Base-by-base conservation (phyloP, 1,140 invertebrate genomes). In the Tribolium madens region DNA sequence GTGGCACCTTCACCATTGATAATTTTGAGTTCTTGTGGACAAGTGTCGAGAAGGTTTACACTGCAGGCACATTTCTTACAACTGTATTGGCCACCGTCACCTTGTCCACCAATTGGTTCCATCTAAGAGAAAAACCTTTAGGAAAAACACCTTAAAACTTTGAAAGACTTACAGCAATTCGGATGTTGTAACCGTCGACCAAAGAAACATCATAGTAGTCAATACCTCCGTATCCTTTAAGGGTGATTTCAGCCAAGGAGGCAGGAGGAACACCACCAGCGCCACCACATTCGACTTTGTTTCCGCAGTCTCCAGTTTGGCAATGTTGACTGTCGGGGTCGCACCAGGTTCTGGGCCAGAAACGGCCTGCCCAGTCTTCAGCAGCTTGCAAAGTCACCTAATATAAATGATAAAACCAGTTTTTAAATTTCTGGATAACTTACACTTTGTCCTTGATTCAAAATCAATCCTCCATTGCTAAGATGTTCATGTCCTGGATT, bases 181-280 rank as follows among this genome's bases (percentile, higher is more conserved):
- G 46, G 3, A 87, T 73, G 71, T 87, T 87, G 75, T 79, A 87
- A 12, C 85, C 86, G 72, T 87, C 87, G 7, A 88, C 86, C 15
- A 87, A 73, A 31, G 85, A 86, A 26, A 87, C 80, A 74, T 88
- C 86, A 71, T 88, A 88, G 73, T 81, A 88, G 72, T 88, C 86
- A 12, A 84, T 69, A 31, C 80, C 79, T 31, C 77, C 80, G n/a
- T 53, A 73, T 6, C 82, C 84, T 33, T 83, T 81, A 17, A 87
- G 81, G 0, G 86, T 87, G 14, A 87, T 83, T 78, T 87, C 87
- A 2, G 86, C 86, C 1, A 88, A 78, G 46, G 86, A 84, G n/a
- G 82, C 87, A 13, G 87, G 87, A 2, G 87, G 86, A 21, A 78
- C 79, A n/a, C 87, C 87, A 26, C 87, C 86, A 9, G 81, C 83